Evolutionary conservation across 2,113 vertebrate species (phyloP), one percentile per base, ranked within the genome.

Genomic region (Amblyopsis rosae): DNA sequence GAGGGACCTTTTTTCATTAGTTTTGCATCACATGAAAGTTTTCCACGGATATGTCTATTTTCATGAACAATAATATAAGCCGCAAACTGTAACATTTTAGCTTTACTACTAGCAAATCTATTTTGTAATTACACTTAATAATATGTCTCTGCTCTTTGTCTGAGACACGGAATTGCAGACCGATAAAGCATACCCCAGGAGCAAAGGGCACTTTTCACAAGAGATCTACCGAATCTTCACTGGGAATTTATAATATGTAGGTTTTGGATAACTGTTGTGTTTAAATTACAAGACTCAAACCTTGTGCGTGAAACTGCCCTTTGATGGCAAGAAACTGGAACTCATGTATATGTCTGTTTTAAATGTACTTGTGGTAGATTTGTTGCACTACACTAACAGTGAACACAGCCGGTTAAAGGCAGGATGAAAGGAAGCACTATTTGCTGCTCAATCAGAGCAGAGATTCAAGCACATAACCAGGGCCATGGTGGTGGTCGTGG

Each of bases 161-260:
- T 66, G 64, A 26, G 70, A 80, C 41, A 72, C 57, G 50, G 58
- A 70, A 33, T 63, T 61, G n/a, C n/a, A 35, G 49, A 51, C 13
- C 56, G 33, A 53, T 59, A 67, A 71, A 49, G 71, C 74, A 77
- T 4, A 66, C 67, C 62, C 69, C 74, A 83, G 86, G 86, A 88
- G 72, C 73, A 87, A 90, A 89, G 87, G 86, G 87, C 88, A 87
- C 83, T 81, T 87, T 83, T 84, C 69, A 86, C 88, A 86, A 89
- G 87, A 81, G 87, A 90, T 84, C 49, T 66, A 60, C 75, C 66
- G 79, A 73, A 54, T 33, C 80, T 82, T 74, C 85, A 71, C 69
- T 50, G 59, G 33, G 66, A n/a, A 35, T 63, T 9, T 67, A 50
- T 6, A 75, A 79, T 68, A 53, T 49, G 16, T 17, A 6, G 45